phyloP scores from a whole-genome alignment of 2,113 vertebrate genomes.

The Struthio camelus region DNA sequence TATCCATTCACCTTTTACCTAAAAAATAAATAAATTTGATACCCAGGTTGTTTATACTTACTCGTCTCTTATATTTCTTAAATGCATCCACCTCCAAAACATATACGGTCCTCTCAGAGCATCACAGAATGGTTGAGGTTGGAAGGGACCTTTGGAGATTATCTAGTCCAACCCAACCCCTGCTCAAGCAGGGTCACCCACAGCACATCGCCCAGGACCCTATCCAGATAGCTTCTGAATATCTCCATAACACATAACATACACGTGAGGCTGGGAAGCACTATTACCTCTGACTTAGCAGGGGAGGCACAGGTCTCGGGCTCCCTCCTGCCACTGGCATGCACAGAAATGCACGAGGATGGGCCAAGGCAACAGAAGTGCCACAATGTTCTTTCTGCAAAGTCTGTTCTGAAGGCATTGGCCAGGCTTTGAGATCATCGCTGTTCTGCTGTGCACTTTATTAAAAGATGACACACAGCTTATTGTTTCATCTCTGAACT shows the following conservation, averaged over 20 bases:
- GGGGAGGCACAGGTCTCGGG: background rate
- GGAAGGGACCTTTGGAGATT: too few relatives aligned
- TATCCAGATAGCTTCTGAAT: too few relatives aligned
- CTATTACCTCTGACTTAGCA: background rate
- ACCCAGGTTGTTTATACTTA: background rate
- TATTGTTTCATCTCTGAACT: background rate
- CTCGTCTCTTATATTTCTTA: background rate
- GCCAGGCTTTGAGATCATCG: background rate
- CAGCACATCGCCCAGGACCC: too few relatives aligned
- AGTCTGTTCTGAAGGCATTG: background rate
- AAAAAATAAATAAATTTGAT: background rate
- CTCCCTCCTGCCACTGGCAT: background rate
- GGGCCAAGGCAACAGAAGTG: background rate
- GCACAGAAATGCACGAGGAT: background rate
- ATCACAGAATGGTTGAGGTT: too few relatives aligned
- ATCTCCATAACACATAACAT: background rate
- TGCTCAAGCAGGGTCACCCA: too few relatives aligned
- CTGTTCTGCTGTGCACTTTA: background rate
- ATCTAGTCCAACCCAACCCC: too few relatives aligned
- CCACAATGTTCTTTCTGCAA: background rate
- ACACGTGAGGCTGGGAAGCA: background rate
- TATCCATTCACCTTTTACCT: background rate
- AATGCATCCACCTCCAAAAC: background rate
- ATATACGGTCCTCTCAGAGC: background rate
- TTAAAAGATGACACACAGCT: background rate